Evolutionary conservation across 2,113 vertebrate genomes (phyloP).

Genomic region (Aegotheles bennettii): DNA sequence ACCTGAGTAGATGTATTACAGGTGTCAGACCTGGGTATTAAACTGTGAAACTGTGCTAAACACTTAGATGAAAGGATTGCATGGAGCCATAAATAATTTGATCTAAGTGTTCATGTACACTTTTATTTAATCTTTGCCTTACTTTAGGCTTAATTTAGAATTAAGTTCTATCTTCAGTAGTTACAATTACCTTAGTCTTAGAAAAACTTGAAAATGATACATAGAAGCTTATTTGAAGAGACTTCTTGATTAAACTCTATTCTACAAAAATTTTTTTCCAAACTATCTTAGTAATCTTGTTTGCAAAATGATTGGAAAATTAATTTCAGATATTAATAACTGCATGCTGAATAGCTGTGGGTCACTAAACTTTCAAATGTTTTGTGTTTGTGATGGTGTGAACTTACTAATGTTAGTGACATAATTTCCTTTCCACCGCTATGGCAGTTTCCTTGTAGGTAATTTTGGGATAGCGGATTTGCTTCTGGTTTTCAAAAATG

Average conservation of each 20-base stretch:
- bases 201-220: not conserved
- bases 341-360: not conserved
- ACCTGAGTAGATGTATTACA: not conserved
- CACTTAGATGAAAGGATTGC: not conserved
- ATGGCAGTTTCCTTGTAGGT: not conserved
- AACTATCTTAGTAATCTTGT: not conserved
- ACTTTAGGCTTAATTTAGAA: not conserved
- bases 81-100: not conserved
- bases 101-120: not conserved
- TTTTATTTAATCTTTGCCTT: not conserved
- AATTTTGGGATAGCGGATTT: not conserved
- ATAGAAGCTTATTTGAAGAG: not conserved
- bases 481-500: not conserved
- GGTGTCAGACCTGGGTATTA: conserved; percentile 4
- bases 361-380: not conserved
- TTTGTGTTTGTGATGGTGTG: not conserved
- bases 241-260: not conserved
- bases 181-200: not conserved
- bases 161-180: not conserved
- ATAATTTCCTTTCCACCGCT: not conserved
- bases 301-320: not conserved
- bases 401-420: not conserved
- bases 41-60: not conserved
- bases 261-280: not conserved
- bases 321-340: not conserved